Conservation (phyloP, 2,888 invertebrate species). For the Drosophila prostipennis region DNA sequence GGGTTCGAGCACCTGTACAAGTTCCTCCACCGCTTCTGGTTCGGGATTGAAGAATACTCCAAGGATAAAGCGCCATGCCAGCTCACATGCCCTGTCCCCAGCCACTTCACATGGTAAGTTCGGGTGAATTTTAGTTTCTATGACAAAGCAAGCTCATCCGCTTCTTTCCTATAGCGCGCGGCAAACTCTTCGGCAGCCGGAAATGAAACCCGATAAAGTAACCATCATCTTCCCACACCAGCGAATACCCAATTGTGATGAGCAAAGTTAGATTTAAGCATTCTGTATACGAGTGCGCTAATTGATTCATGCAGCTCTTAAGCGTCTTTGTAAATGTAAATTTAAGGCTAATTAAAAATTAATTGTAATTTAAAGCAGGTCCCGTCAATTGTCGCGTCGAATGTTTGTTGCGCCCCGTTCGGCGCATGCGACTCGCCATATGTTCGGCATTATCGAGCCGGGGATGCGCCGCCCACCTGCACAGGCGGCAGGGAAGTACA, state of each 20-base stretch:
- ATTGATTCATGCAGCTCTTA: slow-evolving; percentile 46
- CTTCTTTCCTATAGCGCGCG: slow-evolving; percentile 49
- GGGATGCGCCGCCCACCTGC: slow-evolving; percentile 41
- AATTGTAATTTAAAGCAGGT: slow-evolving; percentile 64
- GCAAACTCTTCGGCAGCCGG: slow-evolving; percentile 67
- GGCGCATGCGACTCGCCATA: slow-evolving; percentile 57
- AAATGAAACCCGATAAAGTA: slow-evolving; percentile 51
- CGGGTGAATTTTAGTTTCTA: neutral
- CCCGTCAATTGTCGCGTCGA: slow-evolving; percentile 24
- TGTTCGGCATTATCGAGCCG: slow-evolving; percentile 38
- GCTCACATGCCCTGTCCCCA: slow-evolving; percentile 70
- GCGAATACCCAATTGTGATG: slow-evolving; percentile 54
- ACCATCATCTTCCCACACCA: slow-evolving; percentile 26
- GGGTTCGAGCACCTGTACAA: slow-evolving; percentile 9
- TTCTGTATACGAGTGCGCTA: slow-evolving; percentile 48
- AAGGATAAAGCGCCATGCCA: slow-evolving; percentile 79
- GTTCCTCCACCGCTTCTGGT: slow-evolving; percentile 26
- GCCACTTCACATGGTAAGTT: slow-evolving; percentile 59
- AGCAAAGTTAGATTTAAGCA: slow-evolving; percentile 41
- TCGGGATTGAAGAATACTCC: slow-evolving; percentile 38
- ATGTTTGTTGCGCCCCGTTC: slow-evolving; percentile 25
- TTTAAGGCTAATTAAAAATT: slow-evolving; percentile 63
- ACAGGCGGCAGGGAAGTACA: slow-evolving; percentile 22
- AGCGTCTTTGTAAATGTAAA: slow-evolving; percentile 46
- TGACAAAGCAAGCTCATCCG: neutral